These are phyloP conservation scores for Pampus argenteus DNA, from an alignment of 2,797 vertebrate genomes.

Conservation along the genomic window DNA sequence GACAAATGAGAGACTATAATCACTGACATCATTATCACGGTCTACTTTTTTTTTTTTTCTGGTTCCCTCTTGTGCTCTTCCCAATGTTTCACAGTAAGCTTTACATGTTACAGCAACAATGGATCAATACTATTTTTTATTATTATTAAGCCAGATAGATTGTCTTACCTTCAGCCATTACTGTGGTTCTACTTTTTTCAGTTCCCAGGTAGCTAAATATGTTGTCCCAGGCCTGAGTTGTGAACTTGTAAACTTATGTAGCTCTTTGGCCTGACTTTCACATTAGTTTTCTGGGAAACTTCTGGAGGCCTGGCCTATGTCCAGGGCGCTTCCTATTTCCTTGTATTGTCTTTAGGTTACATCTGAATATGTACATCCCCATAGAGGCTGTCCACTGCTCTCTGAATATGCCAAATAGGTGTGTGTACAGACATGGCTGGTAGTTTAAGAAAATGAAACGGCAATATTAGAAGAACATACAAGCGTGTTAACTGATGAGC, in stretches of 20 bases:
- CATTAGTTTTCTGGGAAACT: constrained; percentile 54
- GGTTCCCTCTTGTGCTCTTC: neutral
- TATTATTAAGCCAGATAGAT: neutral
- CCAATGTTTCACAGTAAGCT: neutral
- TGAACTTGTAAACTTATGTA: constrained; percentile 11
- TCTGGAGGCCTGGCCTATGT: constrained; percentile 56
- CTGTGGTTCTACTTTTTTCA: constrained; percentile 32
- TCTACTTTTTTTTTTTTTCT: neutral
- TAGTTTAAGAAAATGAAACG: neutral
- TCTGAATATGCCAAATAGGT: neutral
- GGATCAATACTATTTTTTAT: neutral
- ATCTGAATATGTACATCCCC: constrained; percentile 43
- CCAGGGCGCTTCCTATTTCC: constrained; percentile 78
- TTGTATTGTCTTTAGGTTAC: constrained; percentile 75
- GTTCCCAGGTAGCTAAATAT: constrained; percentile 35
- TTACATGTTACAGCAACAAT: neutral
- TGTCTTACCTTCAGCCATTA: constrained; percentile 81
- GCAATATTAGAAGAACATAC: neutral
- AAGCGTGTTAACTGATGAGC: neutral
- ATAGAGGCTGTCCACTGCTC: constrained; percentile 15
- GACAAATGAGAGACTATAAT: constrained; percentile 1
- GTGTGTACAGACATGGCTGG: neutral
- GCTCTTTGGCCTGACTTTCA: constrained; percentile 21
- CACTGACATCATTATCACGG: neutral
- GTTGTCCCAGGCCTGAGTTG: constrained; percentile 28